Base-by-base conservation (phyloP, 30 jellyfish, hydroid and myxozoan genomes). In the Nemopilema nomurai region DNA sequence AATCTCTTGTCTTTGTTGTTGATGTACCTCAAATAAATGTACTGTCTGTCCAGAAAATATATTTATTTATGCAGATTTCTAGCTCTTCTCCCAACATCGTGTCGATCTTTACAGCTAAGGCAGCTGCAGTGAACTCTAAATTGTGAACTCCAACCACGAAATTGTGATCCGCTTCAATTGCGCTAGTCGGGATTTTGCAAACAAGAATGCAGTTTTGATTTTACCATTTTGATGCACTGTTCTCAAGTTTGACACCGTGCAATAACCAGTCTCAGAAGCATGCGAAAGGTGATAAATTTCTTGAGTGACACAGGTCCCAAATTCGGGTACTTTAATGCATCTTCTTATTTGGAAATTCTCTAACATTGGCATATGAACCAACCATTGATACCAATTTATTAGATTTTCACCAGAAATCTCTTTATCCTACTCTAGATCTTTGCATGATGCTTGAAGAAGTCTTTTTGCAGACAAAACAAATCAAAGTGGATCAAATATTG, bases 401-500 rank as follows among this genome's bases (percentile, higher is more conserved):
- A 64, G 64, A 0, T 65, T 28, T 9, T 52, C 62, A 30, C 25
- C 86, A 22, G 79, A 62, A 9, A 86, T 24, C 18, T 17, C 25
- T 19, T 86, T 90, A 69, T 86, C 90, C 96, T 90, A 86, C 20
- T 30, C 69, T 19, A 52, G 80, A 51, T 69, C 69, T 49, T 31
- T 33, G 29, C 95, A 86, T 69, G 77, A 49, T 7, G 51, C 50
- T 31, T 87, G 96, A 27, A 87, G 71, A 1, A 51, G 67, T 20
- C 17, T 49, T 82, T 87, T 77, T 31, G 91, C 96, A 33, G 51
- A 64, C 19, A 87, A 62, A 33, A 71, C 87, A 62, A 87, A 87
- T 9, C 96, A 90, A 69, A 87, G 81, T 8, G 96, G 96, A 62
- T 87, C 96, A 79, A 77, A 87, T 8, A 87, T 18, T 18, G 96